These are phyloP conservation scores for Euclidia mi DNA, from an alignment of 2,888 invertebrate genomes.

Conservation along the genomic window DNA sequence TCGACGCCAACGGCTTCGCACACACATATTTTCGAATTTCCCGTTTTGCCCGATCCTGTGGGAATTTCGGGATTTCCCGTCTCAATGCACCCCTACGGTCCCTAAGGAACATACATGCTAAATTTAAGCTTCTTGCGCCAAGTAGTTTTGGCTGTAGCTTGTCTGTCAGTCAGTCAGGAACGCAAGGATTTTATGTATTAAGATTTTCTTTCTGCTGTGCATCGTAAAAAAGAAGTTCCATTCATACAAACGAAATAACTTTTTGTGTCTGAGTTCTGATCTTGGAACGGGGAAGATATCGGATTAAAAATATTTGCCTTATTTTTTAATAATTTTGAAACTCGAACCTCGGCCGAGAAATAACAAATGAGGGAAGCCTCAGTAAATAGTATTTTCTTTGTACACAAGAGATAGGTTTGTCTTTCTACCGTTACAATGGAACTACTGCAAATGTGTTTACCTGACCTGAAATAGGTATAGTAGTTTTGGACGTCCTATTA, in stretches of 20 bases:
- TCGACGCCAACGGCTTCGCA: too few species aligned
- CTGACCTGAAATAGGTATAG: not conserved
- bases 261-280: conserved; percentile 4
- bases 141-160: too few species aligned
- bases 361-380: conserved; percentile 9
- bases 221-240: not conserved
- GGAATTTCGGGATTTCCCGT: too few species aligned
- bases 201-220: too few species aligned
- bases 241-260: not conserved
- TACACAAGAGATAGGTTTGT: not conserved
- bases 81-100: too few species aligned
- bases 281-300: conserved; percentile 8
- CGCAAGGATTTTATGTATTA: too few species aligned
- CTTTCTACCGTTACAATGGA: not conserved
- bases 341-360: not conserved
- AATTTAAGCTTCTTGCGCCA: too few species aligned
- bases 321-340: conserved; percentile 9
- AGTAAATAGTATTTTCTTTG: conserved; percentile 18
- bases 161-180: too few species aligned
- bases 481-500: too few species aligned
- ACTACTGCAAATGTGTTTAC: not conserved
- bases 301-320: conserved; percentile 14
- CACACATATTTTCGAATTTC: too few species aligned
- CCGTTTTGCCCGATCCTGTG: too few species aligned
- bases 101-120: too few species aligned